A percentile compares a stretch with the other conserved stretches of the same genome.
phyloP scores from a whole-genome alignment of 2,888 invertebrate genomes.

The Meiosimyza platycephala region DNA sequence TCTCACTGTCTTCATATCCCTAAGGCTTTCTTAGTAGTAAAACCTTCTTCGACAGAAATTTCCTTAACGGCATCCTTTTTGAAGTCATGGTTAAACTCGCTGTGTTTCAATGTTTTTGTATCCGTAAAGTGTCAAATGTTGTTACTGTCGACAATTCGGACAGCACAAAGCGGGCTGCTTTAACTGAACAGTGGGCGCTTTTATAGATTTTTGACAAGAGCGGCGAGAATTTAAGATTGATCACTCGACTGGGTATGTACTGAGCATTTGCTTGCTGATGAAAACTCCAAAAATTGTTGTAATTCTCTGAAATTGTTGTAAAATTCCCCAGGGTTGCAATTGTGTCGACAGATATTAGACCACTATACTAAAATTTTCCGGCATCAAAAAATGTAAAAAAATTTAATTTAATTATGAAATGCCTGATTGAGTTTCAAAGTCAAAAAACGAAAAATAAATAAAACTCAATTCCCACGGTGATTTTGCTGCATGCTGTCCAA shows the following conservation, averaged over 20 bases:
- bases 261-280: too few species aligned
- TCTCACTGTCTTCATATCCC: too few species aligned
- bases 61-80: too few species aligned
- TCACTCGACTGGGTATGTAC: conserved; percentile 60
- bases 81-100: too few species aligned
- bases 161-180: background rate
- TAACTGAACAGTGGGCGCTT: background rate
- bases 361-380: background rate
- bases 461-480: too few species aligned
- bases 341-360: too few species aligned
- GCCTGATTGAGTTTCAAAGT: conserved; percentile 19
- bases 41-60: too few species aligned
- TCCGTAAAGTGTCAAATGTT: conserved; percentile 18
- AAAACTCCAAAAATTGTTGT: too few species aligned
- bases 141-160: conserved; percentile 17
- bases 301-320: too few species aligned
- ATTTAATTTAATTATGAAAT: conserved; percentile 14
- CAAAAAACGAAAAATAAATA: background rate
- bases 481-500: too few species aligned
- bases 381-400: background rate
- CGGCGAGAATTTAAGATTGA: conserved; percentile 69
- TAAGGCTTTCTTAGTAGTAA: too few species aligned
- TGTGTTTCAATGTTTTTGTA: background rate
- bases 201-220: conserved; percentile 61
- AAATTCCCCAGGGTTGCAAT: too few species aligned